Conservation (phyloP, 1,140 invertebrate genomes). For the Bombus polaris region DNA sequence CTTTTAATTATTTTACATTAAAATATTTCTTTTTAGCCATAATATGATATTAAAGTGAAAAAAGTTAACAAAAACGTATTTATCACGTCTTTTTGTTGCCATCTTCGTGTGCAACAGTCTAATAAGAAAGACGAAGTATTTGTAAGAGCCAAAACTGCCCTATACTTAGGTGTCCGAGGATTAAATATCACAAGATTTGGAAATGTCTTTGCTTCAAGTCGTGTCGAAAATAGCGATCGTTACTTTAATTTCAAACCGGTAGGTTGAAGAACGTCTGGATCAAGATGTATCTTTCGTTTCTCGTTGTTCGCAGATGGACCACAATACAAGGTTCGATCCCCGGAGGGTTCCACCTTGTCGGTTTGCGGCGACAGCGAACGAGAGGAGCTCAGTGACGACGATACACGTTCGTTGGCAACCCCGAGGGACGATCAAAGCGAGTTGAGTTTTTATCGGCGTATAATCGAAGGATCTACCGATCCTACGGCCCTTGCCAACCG, state of each 20-base stretch:
- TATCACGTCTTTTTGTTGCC: no score
- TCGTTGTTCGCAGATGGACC: slow-evolving; percentile 45
- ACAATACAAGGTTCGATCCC: slow-evolving; percentile 64
- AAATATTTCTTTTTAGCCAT: no score
- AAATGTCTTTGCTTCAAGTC: neutral
- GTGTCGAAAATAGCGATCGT: neutral
- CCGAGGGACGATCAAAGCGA: slow-evolving; percentile 74
- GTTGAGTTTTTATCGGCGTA: slow-evolving; percentile 72
- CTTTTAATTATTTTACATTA: no score
- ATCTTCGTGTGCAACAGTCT: no score
- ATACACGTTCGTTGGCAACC: slow-evolving; percentile 49
- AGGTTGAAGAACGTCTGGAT: neutral
- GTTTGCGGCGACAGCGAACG: slow-evolving; percentile 74
- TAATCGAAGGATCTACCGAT: slow-evolving; percentile 59
- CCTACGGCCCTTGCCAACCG: neutral
- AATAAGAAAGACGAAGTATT: no score
- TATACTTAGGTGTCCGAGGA: neutral
- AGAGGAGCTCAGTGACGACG: slow-evolving; percentile 63
- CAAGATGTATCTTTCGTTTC: slow-evolving; percentile 19
- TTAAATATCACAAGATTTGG: neutral
- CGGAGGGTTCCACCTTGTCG: slow-evolving; percentile 72
- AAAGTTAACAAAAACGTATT: no score
- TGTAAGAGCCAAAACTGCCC: no score
- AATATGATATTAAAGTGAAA: no score
- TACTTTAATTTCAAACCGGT: slow-evolving; percentile 54